Percentiles rank a stretch among this genome's conserved stretches.
phyloP scores from a whole-genome alignment of 2,113 vertebrate species.

The Proteles cristata region DNA sequence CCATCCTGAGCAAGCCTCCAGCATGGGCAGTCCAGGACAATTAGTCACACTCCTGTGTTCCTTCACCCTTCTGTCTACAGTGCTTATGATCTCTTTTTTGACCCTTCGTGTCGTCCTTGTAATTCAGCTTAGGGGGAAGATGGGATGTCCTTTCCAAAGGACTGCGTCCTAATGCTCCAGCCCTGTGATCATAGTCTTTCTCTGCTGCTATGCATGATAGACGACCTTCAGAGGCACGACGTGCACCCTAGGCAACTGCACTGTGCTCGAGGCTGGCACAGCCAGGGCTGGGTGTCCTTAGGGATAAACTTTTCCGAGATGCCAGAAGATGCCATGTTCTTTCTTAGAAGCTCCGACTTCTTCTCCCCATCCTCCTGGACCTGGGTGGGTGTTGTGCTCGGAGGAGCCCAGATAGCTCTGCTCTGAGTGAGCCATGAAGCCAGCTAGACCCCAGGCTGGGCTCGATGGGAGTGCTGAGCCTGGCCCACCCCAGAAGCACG shows the following conservation, averaged over 20 bases:
- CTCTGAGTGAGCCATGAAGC: not conserved
- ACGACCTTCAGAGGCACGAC: not conserved
- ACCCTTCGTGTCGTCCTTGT: not conserved
- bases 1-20: not conserved
- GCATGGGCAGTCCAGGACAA: not conserved
- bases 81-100: not conserved
- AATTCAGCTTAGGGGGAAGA: not conserved
- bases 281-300: not conserved
- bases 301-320: conserved; percentile 31
- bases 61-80: not conserved
- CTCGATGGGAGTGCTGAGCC: not conserved
- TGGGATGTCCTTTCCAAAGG: not conserved
- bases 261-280: not conserved
- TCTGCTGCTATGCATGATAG: not conserved
- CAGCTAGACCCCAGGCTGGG: not conserved
- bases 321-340: conserved; percentile 41
- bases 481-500: not conserved
- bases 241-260: not conserved
- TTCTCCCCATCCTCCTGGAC: not conserved
- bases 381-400: not conserved
- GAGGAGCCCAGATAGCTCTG: not conserved
- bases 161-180: not conserved
- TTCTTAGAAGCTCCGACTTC: not conserved
- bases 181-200: not conserved
- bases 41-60: not conserved